These are phyloP conservation scores for Microtus ochrogaster DNA, from an alignment of 2,113 vertebrate species.

Conservation along the genomic window DNA sequence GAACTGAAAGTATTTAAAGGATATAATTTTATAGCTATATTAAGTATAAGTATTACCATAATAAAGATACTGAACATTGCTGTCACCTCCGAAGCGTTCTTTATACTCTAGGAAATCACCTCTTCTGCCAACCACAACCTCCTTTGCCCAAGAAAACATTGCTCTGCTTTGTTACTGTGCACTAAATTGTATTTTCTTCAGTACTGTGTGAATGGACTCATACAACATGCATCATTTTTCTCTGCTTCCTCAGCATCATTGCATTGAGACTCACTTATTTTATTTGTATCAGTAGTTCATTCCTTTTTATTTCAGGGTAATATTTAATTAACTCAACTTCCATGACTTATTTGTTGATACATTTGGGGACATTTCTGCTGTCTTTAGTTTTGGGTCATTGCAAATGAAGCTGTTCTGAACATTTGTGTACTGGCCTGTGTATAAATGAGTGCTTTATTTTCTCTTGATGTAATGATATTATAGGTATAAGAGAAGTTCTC, in stretches of 20 bases:
- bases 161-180: neutral
- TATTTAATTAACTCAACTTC: constrained; percentile 7
- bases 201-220: neutral
- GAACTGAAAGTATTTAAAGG: constrained; percentile 6
- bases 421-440: neutral
- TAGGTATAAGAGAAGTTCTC: neutral
- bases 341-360: neutral
- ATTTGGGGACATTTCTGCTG: neutral
- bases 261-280: neutral
- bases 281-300: constrained; percentile 13
- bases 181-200: constrained; percentile 23
- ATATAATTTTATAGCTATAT: neutral
- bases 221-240: neutral
- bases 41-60: neutral
- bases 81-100: neutral
- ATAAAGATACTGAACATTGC: neutral
- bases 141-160: neutral
- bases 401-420: neutral
- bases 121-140: neutral
- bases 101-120: neutral
- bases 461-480: neutral
- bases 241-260: neutral
- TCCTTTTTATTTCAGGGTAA: neutral
- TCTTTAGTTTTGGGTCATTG: neutral
- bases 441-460: neutral